Conservation (phyloP, 1,140 invertebrate genomes). For the Sitobion miscanthi region DNA sequence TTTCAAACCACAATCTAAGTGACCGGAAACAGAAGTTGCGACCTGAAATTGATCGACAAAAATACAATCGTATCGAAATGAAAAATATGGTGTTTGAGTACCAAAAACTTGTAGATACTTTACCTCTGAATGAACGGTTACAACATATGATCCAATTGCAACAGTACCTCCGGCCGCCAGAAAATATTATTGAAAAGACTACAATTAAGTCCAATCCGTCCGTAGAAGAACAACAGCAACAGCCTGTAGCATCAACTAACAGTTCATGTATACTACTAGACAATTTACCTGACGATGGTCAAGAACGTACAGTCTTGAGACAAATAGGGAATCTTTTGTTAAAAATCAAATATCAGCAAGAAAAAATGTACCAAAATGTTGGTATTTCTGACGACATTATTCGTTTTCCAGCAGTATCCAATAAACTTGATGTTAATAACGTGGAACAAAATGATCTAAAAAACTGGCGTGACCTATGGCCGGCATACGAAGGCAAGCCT, state of each 20-base stretch:
- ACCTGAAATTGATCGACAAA: not conserved
- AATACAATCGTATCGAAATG: not conserved
- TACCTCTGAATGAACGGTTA: not conserved
- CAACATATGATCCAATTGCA: not conserved
- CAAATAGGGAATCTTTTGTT: not conserved
- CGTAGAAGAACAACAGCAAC: not conserved
- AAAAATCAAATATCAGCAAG: not conserved
- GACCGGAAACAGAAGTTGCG: not conserved
- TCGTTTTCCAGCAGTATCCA: not conserved
- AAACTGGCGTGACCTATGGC: not conserved
- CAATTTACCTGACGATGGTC: not conserved
- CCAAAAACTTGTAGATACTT: not conserved
- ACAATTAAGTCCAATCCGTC: not conserved
- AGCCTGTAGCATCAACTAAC: too few species aligned
- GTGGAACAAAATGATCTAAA: not conserved
- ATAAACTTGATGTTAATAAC: not conserved
- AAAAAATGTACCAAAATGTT: not conserved
- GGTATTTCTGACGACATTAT: not conserved
- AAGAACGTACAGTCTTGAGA: not conserved
- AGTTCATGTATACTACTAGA: not conserved
- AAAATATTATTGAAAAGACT: not conserved
- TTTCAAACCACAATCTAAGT: not conserved
- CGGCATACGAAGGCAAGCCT: not conserved
- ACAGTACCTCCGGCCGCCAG: not conserved
- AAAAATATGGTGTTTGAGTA: not conserved